phyloP scores from a whole-genome alignment of 2,888 invertebrate genomes.

The Athalia cordata region DNA sequence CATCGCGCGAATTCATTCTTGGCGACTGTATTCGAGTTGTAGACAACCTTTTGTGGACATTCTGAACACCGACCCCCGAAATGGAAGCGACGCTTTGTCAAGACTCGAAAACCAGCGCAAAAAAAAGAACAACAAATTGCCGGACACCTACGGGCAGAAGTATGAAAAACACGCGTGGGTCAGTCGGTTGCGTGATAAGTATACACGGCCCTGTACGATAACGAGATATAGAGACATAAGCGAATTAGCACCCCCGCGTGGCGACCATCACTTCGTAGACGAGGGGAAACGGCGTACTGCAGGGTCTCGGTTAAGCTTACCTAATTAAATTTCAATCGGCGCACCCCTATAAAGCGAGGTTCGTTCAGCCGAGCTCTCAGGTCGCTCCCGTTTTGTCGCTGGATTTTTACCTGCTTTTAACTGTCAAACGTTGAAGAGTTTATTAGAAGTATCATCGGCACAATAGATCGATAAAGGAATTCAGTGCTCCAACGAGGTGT shows the following conservation, averaged over 20 bases:
- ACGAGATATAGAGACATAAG: conserved; percentile 64
- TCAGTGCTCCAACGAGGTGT: not conserved
- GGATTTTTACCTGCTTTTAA: too few relatives aligned
- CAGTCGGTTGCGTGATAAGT: conserved; percentile 29
- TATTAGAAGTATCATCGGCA: not conserved
- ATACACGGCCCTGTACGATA: conserved; percentile 49
- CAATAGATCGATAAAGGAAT: too few relatives aligned
- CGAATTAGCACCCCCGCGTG: conserved; percentile 57
- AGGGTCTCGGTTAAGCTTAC: conserved; percentile 64
- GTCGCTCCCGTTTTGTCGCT: not conserved
- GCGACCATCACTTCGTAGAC: not conserved
- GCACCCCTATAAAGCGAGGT: conserved; percentile 33
- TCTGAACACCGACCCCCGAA: not conserved
- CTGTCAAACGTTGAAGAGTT: not conserved
- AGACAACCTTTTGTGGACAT: not conserved
- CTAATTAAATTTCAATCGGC: conserved; percentile 62
- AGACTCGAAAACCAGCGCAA: not conserved
- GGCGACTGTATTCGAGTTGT: conserved; percentile 14
- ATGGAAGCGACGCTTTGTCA: not conserved
- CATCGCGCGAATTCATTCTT: conserved; percentile 11
- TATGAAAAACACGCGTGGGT: conserved; percentile 20
- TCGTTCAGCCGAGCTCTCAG: not conserved
- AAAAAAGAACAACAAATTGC: not conserved
- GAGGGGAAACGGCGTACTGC: conserved; percentile 29
- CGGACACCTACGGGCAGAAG: not conserved